These are phyloP conservation scores for Leguminivora glycinivorella DNA, from an alignment of 1,140 invertebrate species.

Conservation along the genomic window DNA sequence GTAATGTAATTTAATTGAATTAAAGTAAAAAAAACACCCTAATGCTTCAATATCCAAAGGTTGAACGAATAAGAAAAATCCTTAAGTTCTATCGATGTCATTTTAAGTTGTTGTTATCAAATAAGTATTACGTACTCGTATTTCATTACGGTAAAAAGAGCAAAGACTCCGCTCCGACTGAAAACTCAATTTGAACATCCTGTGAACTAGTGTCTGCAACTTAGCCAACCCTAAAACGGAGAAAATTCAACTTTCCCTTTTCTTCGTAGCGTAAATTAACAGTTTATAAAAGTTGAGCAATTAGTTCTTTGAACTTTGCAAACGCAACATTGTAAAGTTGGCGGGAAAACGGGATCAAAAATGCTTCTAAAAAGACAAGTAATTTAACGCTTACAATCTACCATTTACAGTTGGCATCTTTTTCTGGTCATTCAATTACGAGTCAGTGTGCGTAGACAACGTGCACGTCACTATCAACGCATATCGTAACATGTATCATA, in stretches of 20 bases:
- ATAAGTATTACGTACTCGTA: not conserved
- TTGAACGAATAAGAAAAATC: too few species aligned
- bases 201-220: not conserved
- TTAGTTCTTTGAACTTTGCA: not conserved
- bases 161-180: not conserved
- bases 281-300: conserved; percentile 15
- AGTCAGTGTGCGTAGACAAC: too few species aligned
- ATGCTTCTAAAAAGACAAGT: not conserved
- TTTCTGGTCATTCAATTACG: too few species aligned
- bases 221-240: not conserved
- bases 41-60: too few species aligned
- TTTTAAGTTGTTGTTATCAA: not conserved
- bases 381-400: too few species aligned
- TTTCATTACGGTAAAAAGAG: not conserved
- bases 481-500: too few species aligned
- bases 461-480: too few species aligned
- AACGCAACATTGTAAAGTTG: not conserved
- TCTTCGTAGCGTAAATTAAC: not conserved
- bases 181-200: not conserved
- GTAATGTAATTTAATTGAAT: too few species aligned
- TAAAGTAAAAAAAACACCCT: too few species aligned
- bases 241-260: not conserved
- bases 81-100: too few species aligned
- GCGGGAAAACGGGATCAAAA: not conserved
- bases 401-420: too few species aligned